A percentile compares a stretch with the other conserved stretches of the same genome.
These are phyloP conservation scores for Cerceris rybyensis DNA, from an alignment of 2,888 invertebrate species.

Conservation along the genomic window DNA sequence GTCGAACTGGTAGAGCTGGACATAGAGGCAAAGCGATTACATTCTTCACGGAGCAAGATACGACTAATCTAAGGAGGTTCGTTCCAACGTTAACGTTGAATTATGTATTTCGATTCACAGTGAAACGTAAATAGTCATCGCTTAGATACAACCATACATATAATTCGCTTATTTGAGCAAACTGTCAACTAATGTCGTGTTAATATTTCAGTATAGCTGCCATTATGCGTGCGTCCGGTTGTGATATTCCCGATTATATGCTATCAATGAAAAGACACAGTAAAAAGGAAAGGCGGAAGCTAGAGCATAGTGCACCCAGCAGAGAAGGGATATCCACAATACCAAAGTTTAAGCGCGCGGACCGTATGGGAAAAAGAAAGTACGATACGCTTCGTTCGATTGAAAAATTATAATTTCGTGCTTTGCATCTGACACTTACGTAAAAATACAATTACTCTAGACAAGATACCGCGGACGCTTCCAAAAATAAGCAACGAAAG, in stretches of 20 bases:
- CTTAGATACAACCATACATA: too few species aligned
- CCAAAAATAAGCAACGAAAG: not conserved
- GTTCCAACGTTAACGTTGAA: conserved; percentile 6
- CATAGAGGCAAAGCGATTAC: conserved; percentile 94
- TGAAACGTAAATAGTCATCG: too few species aligned
- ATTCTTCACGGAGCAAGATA: conserved; percentile 96
- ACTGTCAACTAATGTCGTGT: conserved; percentile 6
- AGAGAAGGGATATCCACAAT: conserved; percentile 82
- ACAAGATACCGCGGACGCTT: not conserved
- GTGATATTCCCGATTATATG: conserved; percentile 96
- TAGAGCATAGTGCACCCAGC: conserved; percentile 85
- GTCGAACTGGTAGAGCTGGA: conserved; percentile 97
- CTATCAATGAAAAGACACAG: conserved; percentile 88
- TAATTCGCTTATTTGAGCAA: too few species aligned
- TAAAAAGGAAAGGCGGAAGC: conserved; percentile 83
- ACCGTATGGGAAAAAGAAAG: not conserved
- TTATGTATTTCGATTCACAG: conserved; percentile 3
- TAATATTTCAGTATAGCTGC: conserved; percentile 89
- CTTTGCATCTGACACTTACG: not conserved
- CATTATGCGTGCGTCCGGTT: conserved; percentile 95
- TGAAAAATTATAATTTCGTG: not conserved
- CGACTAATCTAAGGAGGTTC: conserved; percentile 92
- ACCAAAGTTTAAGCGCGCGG: conserved; percentile 39
- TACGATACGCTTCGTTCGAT: not conserved
- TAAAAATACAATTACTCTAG: conserved; percentile 6